Conservation (phyloP, 92 coral and sea anemone genomes). For the Parazoanthus swiftii region DNA sequence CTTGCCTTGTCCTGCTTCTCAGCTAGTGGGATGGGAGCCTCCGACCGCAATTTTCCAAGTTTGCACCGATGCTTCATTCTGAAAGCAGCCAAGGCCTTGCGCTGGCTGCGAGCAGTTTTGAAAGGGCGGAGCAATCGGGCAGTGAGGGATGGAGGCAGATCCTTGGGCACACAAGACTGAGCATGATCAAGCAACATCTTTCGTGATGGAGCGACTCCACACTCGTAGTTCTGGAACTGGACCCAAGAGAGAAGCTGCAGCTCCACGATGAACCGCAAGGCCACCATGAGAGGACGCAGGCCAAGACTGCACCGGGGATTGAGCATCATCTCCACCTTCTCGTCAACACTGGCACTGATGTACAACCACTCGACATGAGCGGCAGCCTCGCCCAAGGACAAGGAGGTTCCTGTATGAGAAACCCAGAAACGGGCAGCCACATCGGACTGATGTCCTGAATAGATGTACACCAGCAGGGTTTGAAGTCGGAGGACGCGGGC, state of each 20-base stretch:
- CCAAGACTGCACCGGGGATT: conserved; percentile 16
- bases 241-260: conserved; percentile 15
- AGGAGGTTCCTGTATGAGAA: too few relatives aligned
- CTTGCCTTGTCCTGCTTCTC: conserved; percentile 13
- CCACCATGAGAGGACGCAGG: conserved; percentile 17
- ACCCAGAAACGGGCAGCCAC: too few relatives aligned
- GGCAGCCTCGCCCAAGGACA: too few relatives aligned
- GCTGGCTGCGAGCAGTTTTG: too few relatives aligned
- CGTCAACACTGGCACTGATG: too few relatives aligned
- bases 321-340: background rate
- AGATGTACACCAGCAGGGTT: conserved; percentile 12
- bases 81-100: too few relatives aligned
- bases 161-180: too few relatives aligned
- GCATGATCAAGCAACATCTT: too few relatives aligned
- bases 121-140: too few relatives aligned
- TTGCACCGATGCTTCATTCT: conserved; percentile 4
- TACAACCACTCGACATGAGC: too few relatives aligned
- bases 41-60: conserved; percentile 15
- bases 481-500: conserved; percentile 17
- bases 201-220: conserved; percentile 16
- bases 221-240: conserved; percentile 15
- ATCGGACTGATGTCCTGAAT: background rate
- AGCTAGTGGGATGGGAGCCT: conserved; percentile 16
- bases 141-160: too few relatives aligned
- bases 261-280: conserved; percentile 16